Evolutionary conservation across 2,113 vertebrate genomes (phyloP), one percentile per base, ranked within the genome.

Genomic region (Fukomys damarensis): DNA sequence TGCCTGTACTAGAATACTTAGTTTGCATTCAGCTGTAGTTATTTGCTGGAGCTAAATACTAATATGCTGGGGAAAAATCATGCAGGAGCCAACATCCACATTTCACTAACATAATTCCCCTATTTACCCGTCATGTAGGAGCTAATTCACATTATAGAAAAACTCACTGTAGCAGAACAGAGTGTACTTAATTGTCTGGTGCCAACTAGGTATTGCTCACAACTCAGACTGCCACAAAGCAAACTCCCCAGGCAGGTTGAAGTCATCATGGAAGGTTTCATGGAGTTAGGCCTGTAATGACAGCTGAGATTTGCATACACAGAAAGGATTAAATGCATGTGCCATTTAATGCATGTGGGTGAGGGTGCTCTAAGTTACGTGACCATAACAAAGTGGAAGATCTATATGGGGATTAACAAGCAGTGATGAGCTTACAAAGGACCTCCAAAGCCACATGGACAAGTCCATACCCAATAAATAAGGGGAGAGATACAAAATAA

Each of bases 61-160:
- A 93, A 74, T 38, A 43, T 68, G 38, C 9, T 80, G 24, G 13
- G 19, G 41, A 19, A 11, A 66, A 91, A 76, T n/a, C 49, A 95
- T 5, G 32, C 7, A 79, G 46, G 65, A 93, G 83, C 46, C 66
- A 81, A 80, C 14, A 46, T 54, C 43, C n/a, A 20, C n/a, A 85
- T 94, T 90, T 86, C 66, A 86, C 83, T 86, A 54, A 80, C 35
- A 41, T 58, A 93, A 93, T 86, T 94, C 56, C 65, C 38, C 19
- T 59, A 72, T 86, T 87, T 81, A 80, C 16, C 22, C 11, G n/a
- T 63, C 32, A 28, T 82, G n/a, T 74, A 81, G 32, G 19, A 89
- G 43, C 38, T 94, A 94, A 94, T 80, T 91, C 61, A 72, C 46
- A 65, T 63, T 85, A 94, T 43, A 94, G n/a, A 94, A 96, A 88